phyloP scores from a whole-genome alignment of 2,797 vertebrate species.

The Hephaestus fuliginosus region DNA sequence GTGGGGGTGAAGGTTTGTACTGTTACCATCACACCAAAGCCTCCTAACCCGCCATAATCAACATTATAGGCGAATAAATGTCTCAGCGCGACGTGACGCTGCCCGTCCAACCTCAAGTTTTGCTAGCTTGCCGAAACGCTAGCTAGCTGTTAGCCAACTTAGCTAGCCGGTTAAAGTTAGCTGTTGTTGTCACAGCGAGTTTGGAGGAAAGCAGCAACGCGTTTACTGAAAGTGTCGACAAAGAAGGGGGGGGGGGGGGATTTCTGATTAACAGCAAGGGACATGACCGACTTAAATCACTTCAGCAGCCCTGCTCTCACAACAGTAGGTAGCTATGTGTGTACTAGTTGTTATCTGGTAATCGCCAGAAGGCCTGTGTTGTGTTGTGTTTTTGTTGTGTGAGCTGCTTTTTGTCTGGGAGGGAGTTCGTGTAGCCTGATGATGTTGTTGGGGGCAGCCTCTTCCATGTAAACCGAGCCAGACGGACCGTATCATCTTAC shows the following conservation, averaged over 20 bases:
- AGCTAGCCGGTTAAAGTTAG: conserved; percentile 63
- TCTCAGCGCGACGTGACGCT: fast-evolving
- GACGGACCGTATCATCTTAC: conserved; percentile 39
- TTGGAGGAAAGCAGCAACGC: too few species aligned
- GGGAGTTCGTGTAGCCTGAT: not conserved
- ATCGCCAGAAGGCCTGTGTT: conserved; percentile 66
- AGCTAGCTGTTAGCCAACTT: conserved; percentile 60
- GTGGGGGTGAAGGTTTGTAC: conserved; percentile 49
- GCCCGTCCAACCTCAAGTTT: not conserved
- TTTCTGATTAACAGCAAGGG: not conserved
- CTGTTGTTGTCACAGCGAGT: conserved; percentile 33
- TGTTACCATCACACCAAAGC: not conserved
- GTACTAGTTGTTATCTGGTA: conserved; percentile 28
- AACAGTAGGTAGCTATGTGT: not conserved
- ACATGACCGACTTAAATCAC: not conserved
- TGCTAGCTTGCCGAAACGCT: conserved; percentile 27
- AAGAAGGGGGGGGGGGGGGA: not conserved
- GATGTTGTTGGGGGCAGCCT: conserved; percentile 13
- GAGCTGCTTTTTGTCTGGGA: conserved; percentile 44
- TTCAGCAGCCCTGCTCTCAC: not conserved
- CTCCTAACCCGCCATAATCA: fast-evolving
- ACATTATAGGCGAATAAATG: not conserved
- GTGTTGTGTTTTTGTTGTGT: conserved; percentile 34
- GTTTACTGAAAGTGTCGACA: not conserved
- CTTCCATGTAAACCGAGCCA: conserved; percentile 5